Percentiles rank a stretch among this genome's conserved stretches.
Evolutionary conservation across 2,797 vertebrate species (phyloP).

Genomic region (Cossypha dichroa): DNA sequence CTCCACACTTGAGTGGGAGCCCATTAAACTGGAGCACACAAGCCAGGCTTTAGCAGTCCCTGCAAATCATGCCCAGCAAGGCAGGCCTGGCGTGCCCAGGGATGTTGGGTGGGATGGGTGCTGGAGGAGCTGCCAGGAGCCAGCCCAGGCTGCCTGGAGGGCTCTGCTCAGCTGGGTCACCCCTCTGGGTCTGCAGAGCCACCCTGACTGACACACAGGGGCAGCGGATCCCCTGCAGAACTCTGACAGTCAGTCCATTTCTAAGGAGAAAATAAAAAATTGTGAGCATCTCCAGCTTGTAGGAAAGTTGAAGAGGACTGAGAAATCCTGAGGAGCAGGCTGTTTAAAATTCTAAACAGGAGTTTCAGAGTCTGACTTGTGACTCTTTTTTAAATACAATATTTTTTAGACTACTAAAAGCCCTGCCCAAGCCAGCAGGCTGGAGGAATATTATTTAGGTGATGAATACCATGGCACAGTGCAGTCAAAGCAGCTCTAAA

Average conservation of each 20-base stretch:
- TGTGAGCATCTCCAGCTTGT: background rate
- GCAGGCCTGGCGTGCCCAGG: background rate
- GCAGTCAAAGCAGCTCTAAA: slow-evolving; percentile 41
- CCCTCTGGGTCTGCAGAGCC: background rate
- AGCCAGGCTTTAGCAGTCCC: background rate
- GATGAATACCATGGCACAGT: slow-evolving; percentile 39
- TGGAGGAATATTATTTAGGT: slow-evolving; percentile 20
- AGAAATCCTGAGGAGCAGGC: background rate
- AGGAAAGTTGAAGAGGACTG: background rate
- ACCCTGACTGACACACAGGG: background rate
- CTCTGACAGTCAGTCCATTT: background rate
- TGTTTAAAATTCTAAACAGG: background rate
- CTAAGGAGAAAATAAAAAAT: background rate
- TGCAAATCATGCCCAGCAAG: background rate
- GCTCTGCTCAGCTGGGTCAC: background rate
- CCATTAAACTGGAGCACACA: background rate
- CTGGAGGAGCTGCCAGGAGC: background rate
- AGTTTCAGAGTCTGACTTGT: background rate
- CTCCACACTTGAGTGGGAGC: background rate
- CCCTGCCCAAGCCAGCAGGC: slow-evolving; percentile 14
- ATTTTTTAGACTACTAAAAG: background rate
- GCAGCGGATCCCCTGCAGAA: background rate
- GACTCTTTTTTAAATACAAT: background rate
- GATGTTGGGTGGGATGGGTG: background rate
- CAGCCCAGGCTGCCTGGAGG: background rate